Evolutionary conservation across 2,888 invertebrate genomes (phyloP).

Genomic region (Antitype chi): DNA sequence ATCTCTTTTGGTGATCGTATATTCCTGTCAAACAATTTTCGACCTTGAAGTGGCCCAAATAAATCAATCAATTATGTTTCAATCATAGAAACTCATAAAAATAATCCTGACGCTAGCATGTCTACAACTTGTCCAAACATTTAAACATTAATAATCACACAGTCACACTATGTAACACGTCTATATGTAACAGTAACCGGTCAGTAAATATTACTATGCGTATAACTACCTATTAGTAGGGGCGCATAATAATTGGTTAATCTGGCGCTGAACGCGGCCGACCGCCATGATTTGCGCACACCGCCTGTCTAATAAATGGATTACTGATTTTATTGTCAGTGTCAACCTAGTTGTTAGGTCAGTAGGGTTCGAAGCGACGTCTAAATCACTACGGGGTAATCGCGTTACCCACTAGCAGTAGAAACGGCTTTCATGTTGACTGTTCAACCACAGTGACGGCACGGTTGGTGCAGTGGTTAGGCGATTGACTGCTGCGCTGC

Average conservation of each 20-base stretch:
- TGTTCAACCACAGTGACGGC: too few species aligned
- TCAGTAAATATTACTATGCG: slow-evolving; percentile 31
- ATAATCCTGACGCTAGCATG: neutral
- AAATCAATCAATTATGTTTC: too few species aligned
- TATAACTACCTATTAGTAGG: slow-evolving; percentile 72
- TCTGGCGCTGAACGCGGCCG: slow-evolving; percentile 69
- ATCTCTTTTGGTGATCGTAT: too few species aligned
- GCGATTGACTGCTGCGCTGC: too few species aligned
- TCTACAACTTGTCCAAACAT: neutral
- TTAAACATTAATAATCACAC: slow-evolving; percentile 3
- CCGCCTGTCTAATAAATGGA: slow-evolving; percentile 66
- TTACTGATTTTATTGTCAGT: slow-evolving; percentile 57
- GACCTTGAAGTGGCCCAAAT: too few species aligned
- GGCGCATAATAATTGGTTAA: slow-evolving; percentile 81
- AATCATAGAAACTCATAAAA: neutral
- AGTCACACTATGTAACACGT: neutral
- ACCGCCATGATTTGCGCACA: slow-evolving; percentile 75
- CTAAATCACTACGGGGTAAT: neutral
- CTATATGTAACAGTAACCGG: neutral
- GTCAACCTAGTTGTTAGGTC: slow-evolving; percentile 32
- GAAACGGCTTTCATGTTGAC: too few species aligned
- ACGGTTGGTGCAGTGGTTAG: too few species aligned
- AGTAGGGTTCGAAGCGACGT: neutral
- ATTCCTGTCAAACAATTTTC: too few species aligned
- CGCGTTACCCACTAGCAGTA: too few species aligned